Evolutionary conservation across 2,113 vertebrate genomes (phyloP).

Genomic region (Columba janthina): DNA sequence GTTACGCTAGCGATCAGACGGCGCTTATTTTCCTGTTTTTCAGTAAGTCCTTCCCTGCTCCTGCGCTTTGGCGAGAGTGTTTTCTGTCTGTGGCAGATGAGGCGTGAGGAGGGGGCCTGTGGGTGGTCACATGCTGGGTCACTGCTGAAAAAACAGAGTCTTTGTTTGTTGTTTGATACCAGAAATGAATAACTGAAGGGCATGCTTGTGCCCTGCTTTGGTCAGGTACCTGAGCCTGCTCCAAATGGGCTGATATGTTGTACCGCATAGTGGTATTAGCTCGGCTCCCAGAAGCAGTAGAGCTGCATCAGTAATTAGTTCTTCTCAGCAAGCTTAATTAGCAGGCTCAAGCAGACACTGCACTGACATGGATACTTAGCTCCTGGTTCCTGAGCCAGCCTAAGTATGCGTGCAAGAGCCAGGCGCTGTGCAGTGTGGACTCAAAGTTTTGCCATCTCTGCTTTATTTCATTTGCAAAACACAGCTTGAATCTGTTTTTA

Average conservation of each 20-base stretch:
- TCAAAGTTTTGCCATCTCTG: conserved; percentile 43
- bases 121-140: background rate
- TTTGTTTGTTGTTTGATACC: conserved; percentile 23
- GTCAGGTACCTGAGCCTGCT: conserved; percentile 15
- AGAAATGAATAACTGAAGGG: conserved; percentile 24
- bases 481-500: conserved; percentile 44
- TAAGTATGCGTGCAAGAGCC: conserved; percentile 48
- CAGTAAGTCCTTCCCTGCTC: background rate
- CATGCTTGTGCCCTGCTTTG: conserved; percentile 3
- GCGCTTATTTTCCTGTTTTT: conserved; percentile 24
- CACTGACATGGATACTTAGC: conserved; percentile 66
- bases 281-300: conserved; percentile 42
- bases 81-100: background rate
- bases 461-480: conserved; percentile 58
- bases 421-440: background rate
- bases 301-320: conserved; percentile 68
- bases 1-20: background rate
- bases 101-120: background rate
- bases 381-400: conserved; percentile 44
- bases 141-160: background rate
- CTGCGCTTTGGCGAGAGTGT: background rate
- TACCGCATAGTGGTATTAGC: conserved; percentile 45
- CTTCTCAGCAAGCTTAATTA: conserved; percentile 67
- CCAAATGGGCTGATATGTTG: conserved; percentile 10
- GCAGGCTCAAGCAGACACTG: conserved; percentile 60